phyloP scores from a whole-genome alignment of 2,113 vertebrate genomes.

The Orcinus orca region DNA sequence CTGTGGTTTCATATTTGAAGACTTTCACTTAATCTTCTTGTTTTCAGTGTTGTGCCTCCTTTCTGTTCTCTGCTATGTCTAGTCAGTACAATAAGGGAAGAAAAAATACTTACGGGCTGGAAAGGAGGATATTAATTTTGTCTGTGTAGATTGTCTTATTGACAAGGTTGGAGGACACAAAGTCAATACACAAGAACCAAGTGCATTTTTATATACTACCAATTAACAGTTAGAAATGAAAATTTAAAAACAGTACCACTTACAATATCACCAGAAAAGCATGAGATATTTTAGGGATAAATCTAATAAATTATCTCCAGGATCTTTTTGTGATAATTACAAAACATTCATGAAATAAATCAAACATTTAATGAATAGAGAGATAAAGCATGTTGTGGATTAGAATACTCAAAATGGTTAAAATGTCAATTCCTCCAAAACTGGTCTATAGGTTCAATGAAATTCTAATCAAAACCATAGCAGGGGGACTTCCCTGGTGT shows the following conservation, averaged over 20 bases:
- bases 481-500: no score
- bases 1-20: neutral
- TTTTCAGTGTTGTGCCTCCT: neutral
- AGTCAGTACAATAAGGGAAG: neutral
- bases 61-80: neutral
- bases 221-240: neutral
- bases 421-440: neutral
- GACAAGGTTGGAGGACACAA: neutral
- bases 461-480: neutral
- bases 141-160: neutral
- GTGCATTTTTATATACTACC: neutral
- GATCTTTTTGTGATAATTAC: neutral
- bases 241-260: neutral
- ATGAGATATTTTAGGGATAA: neutral
- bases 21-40: neutral
- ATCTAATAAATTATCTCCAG: neutral
- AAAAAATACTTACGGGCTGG: neutral
- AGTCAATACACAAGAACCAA: neutral
- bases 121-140: neutral
- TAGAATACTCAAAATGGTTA: neutral
- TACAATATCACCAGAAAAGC: neutral
- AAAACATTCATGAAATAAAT: neutral
- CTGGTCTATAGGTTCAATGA: neutral
- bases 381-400: neutral
- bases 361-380: neutral